Evolutionary conservation across 1,140 invertebrate species (phyloP), one percentile per base, ranked within the genome.

Genomic region (Papilio helenus): DNA sequence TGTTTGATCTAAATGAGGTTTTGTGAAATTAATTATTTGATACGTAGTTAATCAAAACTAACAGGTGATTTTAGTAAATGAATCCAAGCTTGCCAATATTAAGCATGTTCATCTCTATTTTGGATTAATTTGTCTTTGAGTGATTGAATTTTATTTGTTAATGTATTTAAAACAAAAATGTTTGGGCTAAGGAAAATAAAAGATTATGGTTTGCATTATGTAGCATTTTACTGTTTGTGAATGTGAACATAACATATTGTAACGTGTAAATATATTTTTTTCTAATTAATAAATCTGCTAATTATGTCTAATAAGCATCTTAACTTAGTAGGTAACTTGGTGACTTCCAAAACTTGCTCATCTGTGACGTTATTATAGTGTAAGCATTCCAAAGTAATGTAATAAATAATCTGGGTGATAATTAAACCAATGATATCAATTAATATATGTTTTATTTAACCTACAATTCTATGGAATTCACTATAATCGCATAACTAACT

Each of bases 381-480:
- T 79, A 79, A 81, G 61, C 76, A 81, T 81, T 84, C 82, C 80
- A 81, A 81, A 83, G 44, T 79, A 77, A 72, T 84, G 73, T 80
- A 14, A 80, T 79, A 79, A 81, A 61, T 73, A 74, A 51, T 73
- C 77, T 81, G 81, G 78, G 81, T 83, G 84, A 85, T 85, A 83
- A 83, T 81, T 83, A 85, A 85, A 85, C 84, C 82, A 85, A 85
- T 85, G 82, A 85, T 82, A 80, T 65, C 71, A 72, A 76, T 49
- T 79, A 68, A 76, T 76, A 44, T 71, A 23, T 29, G 18, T 81
- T 65, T 68, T 73, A 42, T 20, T 55, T 55, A 18, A n/a, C 51
- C 51, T 55, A 55, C n/a, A 16, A 51, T 4, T 51, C 16, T 49
- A 44, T 44, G 0, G 46, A 49, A 49, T 44, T 12, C 46, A 3